These are phyloP conservation scores for Lithophane socia DNA, from an alignment of 2,888 invertebrate genomes.

Conservation along the genomic window DNA sequence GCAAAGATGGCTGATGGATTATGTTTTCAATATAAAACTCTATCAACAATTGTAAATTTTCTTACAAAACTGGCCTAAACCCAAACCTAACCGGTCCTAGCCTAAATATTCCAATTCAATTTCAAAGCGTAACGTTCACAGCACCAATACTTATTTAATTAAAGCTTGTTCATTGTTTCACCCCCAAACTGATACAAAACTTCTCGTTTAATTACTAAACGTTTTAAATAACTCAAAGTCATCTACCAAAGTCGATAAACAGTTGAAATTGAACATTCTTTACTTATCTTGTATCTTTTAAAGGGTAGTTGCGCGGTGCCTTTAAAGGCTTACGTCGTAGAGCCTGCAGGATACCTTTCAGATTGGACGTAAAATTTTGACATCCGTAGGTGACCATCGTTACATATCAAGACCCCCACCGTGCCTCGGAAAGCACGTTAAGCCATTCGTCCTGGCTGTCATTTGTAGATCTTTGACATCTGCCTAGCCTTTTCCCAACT, in stretches of 20 bases:
- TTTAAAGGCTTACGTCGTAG: not conserved
- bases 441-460: not conserved
- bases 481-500: no score
- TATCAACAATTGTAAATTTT: constrained; percentile 7
- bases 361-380: not conserved
- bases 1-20: no score
- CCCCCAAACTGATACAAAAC: constrained; percentile 67
- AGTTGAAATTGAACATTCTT: constrained; percentile 67
- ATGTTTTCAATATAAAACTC: constrained; percentile 2
- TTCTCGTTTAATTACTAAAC: constrained; percentile 75
- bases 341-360: not conserved
- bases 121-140: constrained; percentile 70
- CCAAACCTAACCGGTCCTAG: no score
- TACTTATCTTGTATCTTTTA: constrained; percentile 45
- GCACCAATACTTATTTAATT: constrained; percentile 82
- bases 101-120: constrained; percentile 74
- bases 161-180: constrained; percentile 77
- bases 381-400: no score
- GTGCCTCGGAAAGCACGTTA: no score
- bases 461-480: not conserved
- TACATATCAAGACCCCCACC: no score
- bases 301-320: constrained; percentile 1
- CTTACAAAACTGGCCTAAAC: constrained; percentile 26
- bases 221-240: constrained; percentile 76
- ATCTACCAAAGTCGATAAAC: constrained; percentile 67